These are phyloP conservation scores for Lophura nycthemera DNA, from an alignment of 2,113 vertebrate species.

Conservation along the genomic window DNA sequence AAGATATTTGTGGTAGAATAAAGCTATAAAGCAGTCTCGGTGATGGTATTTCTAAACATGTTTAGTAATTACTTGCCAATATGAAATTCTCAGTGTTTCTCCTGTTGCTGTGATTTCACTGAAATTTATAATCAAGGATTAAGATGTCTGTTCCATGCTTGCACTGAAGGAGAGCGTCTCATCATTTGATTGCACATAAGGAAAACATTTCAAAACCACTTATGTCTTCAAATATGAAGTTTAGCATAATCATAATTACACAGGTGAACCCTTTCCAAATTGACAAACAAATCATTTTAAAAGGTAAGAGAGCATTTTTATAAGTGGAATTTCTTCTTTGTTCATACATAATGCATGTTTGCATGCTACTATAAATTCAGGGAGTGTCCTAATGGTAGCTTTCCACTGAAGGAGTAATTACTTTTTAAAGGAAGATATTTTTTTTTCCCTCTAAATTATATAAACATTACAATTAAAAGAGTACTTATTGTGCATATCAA, in stretches of 20 bases:
- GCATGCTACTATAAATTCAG: not conserved
- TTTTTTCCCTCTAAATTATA: not conserved
- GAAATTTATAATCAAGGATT: not conserved
- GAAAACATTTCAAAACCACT: conserved; percentile 12
- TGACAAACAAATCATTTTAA: not conserved
- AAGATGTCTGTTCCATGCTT: not conserved
- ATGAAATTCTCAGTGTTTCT: not conserved
- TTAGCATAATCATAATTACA: conserved; percentile 1
- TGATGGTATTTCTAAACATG: not conserved
- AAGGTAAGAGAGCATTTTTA: not conserved
- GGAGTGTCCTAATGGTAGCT: not conserved
- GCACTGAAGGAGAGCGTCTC: not conserved
- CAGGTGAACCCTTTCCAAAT: not conserved
- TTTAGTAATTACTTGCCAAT: not conserved
- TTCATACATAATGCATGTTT: not conserved
- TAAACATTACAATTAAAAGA: not conserved
- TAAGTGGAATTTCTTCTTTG: not conserved
- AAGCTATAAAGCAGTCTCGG: not conserved
- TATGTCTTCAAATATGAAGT: not conserved
- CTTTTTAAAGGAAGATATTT: not conserved
- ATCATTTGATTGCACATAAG: not conserved
- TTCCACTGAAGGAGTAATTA: not conserved
- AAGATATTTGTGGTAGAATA: not conserved
- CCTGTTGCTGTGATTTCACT: conserved; percentile 5
- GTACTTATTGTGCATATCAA: not conserved